These are phyloP conservation scores for Rhinogobio ventralis DNA, from an alignment of 2,797 vertebrate genomes.

Conservation along the genomic window DNA sequence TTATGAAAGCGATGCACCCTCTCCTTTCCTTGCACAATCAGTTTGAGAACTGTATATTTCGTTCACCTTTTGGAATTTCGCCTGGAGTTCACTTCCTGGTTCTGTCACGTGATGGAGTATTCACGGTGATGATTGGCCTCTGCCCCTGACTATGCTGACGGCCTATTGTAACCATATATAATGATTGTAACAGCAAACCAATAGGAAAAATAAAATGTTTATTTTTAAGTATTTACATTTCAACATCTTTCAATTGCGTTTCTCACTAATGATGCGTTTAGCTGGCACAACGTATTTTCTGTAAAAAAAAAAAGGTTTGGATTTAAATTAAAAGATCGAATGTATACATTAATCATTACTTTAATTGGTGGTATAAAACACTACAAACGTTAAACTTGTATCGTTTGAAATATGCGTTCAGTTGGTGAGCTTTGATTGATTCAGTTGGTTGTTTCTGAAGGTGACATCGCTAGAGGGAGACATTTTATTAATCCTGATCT, in stretches of 20 bases:
- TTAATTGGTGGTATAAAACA: not conserved
- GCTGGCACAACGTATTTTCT: not conserved
- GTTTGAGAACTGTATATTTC: not conserved
- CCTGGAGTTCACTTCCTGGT: slow-evolving; percentile 25
- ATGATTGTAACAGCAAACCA: not conserved
- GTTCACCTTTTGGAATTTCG: slow-evolving; percentile 23
- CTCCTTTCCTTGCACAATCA: not conserved
- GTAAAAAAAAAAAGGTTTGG: not conserved
- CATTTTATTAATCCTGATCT: slow-evolving; percentile 32
- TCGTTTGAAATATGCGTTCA: not conserved
- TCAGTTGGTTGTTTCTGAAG: not conserved
- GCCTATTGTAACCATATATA: too few species aligned
- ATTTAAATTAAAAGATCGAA: not conserved
- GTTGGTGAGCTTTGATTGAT: not conserved
- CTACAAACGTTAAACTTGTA: not conserved
- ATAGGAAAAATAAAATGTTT: not conserved
- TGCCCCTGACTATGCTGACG: too few species aligned
- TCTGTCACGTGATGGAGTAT: slow-evolving; percentile 10
- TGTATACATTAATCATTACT: not conserved
- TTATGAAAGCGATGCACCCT: not conserved
- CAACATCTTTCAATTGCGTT: not conserved
- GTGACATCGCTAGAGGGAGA: slow-evolving; percentile 42
- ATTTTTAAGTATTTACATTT: not conserved
- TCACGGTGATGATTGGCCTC: not conserved
- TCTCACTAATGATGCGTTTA: not conserved